Evolutionary conservation across 2,113 vertebrate genomes (phyloP).

Genomic region (Pelecanoides urinatrix): DNA sequence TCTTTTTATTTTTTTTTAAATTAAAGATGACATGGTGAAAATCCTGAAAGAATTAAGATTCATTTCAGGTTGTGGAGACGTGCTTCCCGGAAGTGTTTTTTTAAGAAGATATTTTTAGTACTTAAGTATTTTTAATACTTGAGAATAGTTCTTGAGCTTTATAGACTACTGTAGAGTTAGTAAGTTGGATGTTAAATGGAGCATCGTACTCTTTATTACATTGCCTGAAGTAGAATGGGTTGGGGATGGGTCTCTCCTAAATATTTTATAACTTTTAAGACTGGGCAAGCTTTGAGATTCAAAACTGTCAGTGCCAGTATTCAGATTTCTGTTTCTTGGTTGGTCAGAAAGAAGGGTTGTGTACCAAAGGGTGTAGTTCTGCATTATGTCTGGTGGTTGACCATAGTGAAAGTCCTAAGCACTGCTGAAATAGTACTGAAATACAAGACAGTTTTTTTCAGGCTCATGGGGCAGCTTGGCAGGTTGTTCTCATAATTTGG

Average conservation of each 20-base stretch:
- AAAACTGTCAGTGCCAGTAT: background rate
- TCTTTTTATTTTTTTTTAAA: background rate
- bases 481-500: background rate
- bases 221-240: background rate
- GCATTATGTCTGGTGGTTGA: fast-evolving
- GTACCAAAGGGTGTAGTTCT: background rate
- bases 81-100: background rate
- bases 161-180: background rate
- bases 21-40: background rate
- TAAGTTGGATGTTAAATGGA: background rate
- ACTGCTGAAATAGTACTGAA: background rate
- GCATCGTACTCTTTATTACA: background rate
- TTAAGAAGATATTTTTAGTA: background rate
- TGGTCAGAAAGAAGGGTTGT: background rate
- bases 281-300: background rate
- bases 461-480: background rate
- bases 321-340: background rate
- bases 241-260: background rate
- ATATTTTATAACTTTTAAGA: background rate
- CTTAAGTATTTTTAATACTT: background rate
- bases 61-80: background rate
- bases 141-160: background rate
- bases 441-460: background rate
- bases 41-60: background rate
- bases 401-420: background rate